These are phyloP conservation scores for Tenualosa thibaudeaui DNA, from an alignment of 2,797 vertebrate genomes.

Conservation along the genomic window DNA sequence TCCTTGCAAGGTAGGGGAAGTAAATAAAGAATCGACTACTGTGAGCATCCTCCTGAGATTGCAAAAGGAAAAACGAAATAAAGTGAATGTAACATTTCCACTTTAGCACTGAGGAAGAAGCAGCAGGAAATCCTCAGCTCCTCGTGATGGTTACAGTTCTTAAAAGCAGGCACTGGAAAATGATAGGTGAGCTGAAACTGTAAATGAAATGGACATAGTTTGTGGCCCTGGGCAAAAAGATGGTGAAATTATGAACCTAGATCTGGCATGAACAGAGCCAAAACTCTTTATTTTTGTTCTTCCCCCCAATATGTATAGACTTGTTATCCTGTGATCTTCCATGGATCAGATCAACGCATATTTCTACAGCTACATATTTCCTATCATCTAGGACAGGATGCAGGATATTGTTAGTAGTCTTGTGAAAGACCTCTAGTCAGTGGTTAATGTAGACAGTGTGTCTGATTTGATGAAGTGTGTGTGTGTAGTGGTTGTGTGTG, in stretches of 20 bases:
- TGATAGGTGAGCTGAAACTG: not conserved
- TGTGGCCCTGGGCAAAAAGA: not conserved
- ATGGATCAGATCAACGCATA: not conserved
- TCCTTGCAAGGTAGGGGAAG: not conserved
- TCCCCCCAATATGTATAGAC: not conserved
- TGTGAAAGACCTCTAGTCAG: not conserved
- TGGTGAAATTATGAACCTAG: not conserved
- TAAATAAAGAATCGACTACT: not conserved
- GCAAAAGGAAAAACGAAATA: not conserved
- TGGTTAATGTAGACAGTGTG: not conserved
- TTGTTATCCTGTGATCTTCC: not conserved
- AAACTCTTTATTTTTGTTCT: not conserved
- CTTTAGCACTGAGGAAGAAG: not conserved
- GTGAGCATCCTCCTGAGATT: conserved; percentile 3
- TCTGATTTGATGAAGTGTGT: not conserved
- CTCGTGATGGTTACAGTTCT: not conserved
- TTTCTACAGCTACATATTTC: not conserved
- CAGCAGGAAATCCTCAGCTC: not conserved
- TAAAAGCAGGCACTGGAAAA: not conserved
- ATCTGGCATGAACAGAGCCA: not conserved
- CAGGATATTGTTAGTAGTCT: not conserved
- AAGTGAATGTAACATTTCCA: conserved; percentile 2
- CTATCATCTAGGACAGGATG: not conserved
- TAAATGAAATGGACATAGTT: not conserved
- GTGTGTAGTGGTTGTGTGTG: not conserved